A percentile compares a stretch with the other conserved stretches of the same genome.
Conservation (phyloP, 2,797 vertebrate genomes). For the Characodon lateralis region DNA sequence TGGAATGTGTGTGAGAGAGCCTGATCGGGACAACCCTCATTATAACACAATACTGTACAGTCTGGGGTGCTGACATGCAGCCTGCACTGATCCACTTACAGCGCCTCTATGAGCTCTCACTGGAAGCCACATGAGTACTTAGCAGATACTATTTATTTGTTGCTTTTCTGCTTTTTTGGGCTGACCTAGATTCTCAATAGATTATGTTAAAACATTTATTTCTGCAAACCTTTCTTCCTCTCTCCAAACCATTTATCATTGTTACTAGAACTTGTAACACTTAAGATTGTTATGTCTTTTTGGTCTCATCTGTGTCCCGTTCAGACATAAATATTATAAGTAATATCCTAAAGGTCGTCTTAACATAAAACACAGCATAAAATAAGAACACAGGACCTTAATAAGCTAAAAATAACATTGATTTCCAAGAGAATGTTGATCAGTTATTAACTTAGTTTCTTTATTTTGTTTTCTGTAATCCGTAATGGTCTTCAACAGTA, state of each 20-base stretch:
- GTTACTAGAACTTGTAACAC: too few species aligned
- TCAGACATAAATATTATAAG: too few species aligned
- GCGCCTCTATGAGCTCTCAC: constrained; percentile 35
- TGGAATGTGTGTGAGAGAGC: constrained; percentile 71
- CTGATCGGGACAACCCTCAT: constrained; percentile 72
- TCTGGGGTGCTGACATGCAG: constrained; percentile 73
- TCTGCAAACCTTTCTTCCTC: not conserved
- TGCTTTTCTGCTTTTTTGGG: not conserved
- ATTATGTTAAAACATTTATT: not conserved
- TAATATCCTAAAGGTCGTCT: too few species aligned
- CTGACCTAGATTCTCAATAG: not conserved
- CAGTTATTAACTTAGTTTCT: too few species aligned
- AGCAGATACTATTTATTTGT: not conserved
- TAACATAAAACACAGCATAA: too few species aligned
- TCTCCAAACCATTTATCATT: not conserved
- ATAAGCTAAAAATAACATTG: too few species aligned
- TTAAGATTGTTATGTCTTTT: too few species aligned
- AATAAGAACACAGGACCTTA: too few species aligned
- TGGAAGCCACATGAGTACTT: not conserved
- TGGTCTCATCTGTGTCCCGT: too few species aligned
- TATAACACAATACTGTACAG: constrained; percentile 82
- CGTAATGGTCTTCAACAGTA: not conserved
- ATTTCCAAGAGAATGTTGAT: too few species aligned
- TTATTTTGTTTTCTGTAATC: too few species aligned
- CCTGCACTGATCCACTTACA: constrained; percentile 74